Evolutionary conservation across 2,888 invertebrate genomes (phyloP).

Genomic region (Caenorhabditis zanzibari): DNA sequence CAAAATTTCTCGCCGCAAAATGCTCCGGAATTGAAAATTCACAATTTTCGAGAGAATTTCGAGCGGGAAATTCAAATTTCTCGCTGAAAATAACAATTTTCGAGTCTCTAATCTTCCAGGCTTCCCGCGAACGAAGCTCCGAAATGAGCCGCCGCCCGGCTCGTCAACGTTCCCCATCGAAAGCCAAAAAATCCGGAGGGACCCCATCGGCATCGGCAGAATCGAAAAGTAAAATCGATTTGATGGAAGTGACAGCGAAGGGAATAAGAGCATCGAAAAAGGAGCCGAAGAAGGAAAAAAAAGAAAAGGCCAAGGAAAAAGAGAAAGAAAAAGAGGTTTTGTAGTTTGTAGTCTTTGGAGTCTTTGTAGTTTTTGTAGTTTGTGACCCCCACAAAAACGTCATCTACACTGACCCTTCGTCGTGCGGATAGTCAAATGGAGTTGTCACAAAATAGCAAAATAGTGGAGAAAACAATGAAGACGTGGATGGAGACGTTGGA

Average conservation of each 20-base stretch:
- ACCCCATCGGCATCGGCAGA: conserved; percentile 6
- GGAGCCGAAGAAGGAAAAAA: not conserved
- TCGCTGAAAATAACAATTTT: not conserved
- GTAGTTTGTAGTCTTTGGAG: not conserved
- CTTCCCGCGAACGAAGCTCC: conserved; percentile 27
- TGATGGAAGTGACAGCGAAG: conserved; percentile 47
- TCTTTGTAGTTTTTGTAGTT: not conserved
- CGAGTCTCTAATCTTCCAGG: not conserved
- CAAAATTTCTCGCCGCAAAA: no score
- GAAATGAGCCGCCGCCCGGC: conserved; percentile 11
- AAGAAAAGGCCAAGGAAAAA: conserved; percentile 23
- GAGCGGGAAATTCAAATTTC: no score
- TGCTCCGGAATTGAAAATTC: no score
- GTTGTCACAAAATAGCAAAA: not conserved
- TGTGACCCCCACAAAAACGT: not conserved
- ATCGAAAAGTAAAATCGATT: conserved; percentile 19
- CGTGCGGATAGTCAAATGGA: conserved; percentile 28
- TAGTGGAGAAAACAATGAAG: conserved; percentile 32
- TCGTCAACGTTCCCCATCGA: conserved; percentile 26
- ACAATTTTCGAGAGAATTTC: no score
- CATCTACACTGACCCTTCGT: not conserved
- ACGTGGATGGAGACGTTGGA: conserved; percentile 43
- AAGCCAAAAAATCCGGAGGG: not conserved
- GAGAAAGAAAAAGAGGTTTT: not conserved
- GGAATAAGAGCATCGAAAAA: not conserved